Evolutionary conservation across 2,113 vertebrate genomes (phyloP).

Genomic region (Muntiacus reevesi): DNA sequence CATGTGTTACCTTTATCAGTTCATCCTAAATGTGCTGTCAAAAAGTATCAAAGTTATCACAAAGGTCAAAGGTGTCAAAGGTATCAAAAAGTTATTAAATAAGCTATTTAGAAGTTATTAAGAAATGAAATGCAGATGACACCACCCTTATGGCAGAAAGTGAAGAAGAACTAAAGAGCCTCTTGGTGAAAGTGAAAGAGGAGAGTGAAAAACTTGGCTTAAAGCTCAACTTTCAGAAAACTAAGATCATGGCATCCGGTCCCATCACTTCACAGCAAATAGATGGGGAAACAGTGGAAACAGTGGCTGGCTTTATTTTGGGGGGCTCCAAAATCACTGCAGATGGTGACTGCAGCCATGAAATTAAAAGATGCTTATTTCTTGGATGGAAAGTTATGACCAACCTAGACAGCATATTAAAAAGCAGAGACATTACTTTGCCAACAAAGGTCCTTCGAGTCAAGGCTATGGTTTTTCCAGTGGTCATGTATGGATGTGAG

Average conservation of each 20-base stretch:
- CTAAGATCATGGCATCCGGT: rapidly evolving
- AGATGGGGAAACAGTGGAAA: not conserved
- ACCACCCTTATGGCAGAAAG: not conserved
- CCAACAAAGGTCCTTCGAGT: not conserved
- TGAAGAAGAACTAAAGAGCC: not conserved
- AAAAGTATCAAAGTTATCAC: not conserved
- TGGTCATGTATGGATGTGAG: not conserved
- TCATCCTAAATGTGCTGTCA: not conserved
- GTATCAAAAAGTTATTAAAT: not conserved
- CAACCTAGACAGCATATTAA: not conserved
- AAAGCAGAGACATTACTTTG: not conserved
- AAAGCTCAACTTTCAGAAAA: not conserved
- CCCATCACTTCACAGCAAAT: not conserved
- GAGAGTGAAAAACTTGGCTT: not conserved
- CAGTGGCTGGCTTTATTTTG: not conserved
- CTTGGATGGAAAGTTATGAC: not conserved
- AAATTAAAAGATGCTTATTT: not conserved
- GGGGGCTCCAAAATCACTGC: not conserved
- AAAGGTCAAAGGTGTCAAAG: not conserved
- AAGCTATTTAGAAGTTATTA: not conserved
- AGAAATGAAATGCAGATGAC: not conserved
- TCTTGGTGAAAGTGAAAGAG: not conserved
- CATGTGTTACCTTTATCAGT: rapidly evolving
- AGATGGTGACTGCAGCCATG: not conserved
- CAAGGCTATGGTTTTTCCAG: not conserved